Conservation (phyloP, 1,140 invertebrate species). For the Monomorium pharaonis region DNA sequence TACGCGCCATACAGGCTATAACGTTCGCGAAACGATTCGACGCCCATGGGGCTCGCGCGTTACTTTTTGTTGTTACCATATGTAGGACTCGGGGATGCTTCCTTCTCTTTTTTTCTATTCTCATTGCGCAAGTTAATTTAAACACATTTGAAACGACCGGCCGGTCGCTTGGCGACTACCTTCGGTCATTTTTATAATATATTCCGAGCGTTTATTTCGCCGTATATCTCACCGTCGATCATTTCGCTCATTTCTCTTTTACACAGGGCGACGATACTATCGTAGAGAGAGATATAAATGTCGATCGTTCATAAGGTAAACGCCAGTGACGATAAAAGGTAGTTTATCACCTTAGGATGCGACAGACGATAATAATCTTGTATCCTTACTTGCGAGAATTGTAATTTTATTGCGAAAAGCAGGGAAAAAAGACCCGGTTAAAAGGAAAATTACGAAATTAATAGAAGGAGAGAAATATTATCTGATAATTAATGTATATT, state of each 20-base stretch:
- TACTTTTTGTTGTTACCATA: slow-evolving; percentile 36
- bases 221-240: slow-evolving; percentile 37
- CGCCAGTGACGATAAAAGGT: not conserved
- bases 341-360: not conserved
- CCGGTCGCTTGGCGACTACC: not conserved
- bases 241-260: slow-evolving; percentile 29
- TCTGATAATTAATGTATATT: not conserved
- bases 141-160: slow-evolving; percentile 37
- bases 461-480: not conserved
- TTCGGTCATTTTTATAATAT: slow-evolving; percentile 6
- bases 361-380: slow-evolving; percentile 5
- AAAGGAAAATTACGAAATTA: not conserved
- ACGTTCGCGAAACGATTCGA: slow-evolving; percentile 7
- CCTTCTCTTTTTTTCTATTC: not conserved
- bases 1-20: not conserved
- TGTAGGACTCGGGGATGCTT: not conserved
- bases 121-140: slow-evolving; percentile 45
- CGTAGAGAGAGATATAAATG: slow-evolving; percentile 28
- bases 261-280: not conserved
- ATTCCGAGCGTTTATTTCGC: slow-evolving; percentile 16
- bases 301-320: slow-evolving; percentile 15
- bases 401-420: not conserved
- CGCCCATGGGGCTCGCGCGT: slow-evolving; percentile 3
- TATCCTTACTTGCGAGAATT: not conserved
- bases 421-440: not conserved